Conservation (phyloP, 2,113 vertebrate genomes). For the Passer domesticus region DNA sequence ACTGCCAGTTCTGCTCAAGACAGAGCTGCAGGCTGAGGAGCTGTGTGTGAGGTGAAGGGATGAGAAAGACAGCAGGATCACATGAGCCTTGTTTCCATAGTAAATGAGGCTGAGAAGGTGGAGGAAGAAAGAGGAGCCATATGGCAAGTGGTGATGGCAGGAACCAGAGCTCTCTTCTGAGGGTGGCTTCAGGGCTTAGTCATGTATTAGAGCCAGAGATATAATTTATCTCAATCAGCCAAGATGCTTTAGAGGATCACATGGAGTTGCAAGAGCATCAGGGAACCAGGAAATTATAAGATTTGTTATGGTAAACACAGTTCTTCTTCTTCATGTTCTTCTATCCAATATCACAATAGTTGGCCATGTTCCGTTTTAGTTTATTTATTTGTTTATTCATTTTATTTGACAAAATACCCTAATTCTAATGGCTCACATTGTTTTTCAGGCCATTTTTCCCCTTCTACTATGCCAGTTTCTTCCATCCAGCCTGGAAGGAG, state of each 20-base stretch:
- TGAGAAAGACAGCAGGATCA: neutral
- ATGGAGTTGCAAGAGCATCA: neutral
- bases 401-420: neutral
- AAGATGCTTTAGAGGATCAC: neutral
- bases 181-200: slow-evolving; percentile 21
- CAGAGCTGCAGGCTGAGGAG: neutral
- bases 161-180: slow-evolving; percentile 13
- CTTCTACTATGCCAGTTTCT: neutral
- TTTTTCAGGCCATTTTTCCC: neutral
- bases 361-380: neutral
- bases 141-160: slow-evolving; percentile 39
- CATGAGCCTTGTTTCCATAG: slow-evolving; percentile 53
- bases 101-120: slow-evolving; percentile 32
- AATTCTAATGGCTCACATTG: neutral
- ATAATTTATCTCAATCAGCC: neutral
- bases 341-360: neutral
- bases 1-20: neutral
- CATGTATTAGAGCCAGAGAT: neutral
- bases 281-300: neutral
- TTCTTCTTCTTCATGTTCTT: neutral
- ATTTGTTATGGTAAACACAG: neutral
- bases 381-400: neutral
- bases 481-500: neutral
- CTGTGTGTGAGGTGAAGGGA: neutral
- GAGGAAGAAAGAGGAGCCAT: slow-evolving; percentile 29